Evolutionary conservation across 2,113 vertebrate genomes (phyloP).

Genomic region (Phocoena sinus): DNA sequence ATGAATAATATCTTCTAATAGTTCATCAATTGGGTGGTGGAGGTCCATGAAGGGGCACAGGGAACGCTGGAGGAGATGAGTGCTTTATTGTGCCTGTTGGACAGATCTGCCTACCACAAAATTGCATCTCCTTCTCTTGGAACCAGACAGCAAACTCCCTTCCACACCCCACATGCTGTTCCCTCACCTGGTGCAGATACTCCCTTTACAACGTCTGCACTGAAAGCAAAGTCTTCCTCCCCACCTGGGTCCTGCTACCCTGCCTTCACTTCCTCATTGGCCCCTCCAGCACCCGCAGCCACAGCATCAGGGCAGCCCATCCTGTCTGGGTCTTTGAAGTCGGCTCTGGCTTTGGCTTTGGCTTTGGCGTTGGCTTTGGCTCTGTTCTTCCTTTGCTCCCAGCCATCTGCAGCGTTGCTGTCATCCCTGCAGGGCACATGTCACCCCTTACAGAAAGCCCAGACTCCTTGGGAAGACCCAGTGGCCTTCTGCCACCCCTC

Average conservation of each 20-base stretch:
- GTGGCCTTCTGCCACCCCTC: background rate
- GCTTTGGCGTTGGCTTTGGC: background rate
- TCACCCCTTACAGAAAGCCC: background rate
- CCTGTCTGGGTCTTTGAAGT: background rate
- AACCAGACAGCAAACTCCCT: background rate
- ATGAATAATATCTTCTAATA: background rate
- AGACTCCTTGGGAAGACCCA: background rate
- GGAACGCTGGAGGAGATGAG: background rate
- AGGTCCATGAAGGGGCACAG: background rate
- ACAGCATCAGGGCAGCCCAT: background rate
- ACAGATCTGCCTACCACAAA: background rate
- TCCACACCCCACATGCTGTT: accelerated
- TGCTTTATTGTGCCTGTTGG: background rate
- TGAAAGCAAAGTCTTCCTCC: no score
- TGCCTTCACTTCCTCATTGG: background rate
- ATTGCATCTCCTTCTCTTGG: no score
- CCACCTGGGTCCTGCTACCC: background rate
- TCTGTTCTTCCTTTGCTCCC: background rate
- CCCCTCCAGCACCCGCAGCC: background rate
- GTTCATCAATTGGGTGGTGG: background rate
- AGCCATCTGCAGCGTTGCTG: background rate
- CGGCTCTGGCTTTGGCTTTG: background rate
- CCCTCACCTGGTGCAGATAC: background rate
- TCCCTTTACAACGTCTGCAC: background rate
- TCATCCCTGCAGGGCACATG: accelerated